A percentile compares a stretch with the other conserved stretches of the same genome.
phyloP scores from a whole-genome alignment of 1,140 invertebrate genomes.

The Micrasema longulum region DNA sequence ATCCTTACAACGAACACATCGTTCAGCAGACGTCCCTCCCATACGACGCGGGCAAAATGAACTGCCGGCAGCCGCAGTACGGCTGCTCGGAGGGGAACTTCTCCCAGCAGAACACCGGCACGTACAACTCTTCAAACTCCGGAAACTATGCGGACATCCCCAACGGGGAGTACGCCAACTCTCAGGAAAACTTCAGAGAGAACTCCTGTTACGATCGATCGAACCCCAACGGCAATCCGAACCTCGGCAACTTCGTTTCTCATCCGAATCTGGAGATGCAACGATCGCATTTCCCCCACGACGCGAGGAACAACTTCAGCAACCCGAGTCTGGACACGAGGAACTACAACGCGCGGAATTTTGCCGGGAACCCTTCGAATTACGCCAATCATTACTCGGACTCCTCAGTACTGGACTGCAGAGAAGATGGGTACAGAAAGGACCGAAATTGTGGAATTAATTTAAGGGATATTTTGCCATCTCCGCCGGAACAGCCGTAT shows the following conservation, averaged over 20 bases:
- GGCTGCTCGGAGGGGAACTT: conserved; percentile 41
- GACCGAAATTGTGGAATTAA: conserved; percentile 53
- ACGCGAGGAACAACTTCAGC: conserved; percentile 49
- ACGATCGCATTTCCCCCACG: conserved; percentile 29
- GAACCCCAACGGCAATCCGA: conserved; percentile 24
- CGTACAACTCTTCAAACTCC: conserved; percentile 54
- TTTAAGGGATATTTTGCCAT: conserved; percentile 53
- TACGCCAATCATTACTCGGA: conserved; percentile 53
- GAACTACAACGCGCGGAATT: conserved; percentile 34
- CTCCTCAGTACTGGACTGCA: conserved; percentile 43
- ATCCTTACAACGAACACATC: conserved; percentile 47
- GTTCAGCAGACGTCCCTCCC: conserved; percentile 46
- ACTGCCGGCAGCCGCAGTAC: conserved; percentile 40
- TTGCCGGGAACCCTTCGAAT: conserved; percentile 27
- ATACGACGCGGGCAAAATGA: conserved; percentile 43
- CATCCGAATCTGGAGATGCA: conserved; percentile 54
- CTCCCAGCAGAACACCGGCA: conserved; percentile 53
- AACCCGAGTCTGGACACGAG: conserved; percentile 50
- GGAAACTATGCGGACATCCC: conserved; percentile 54
- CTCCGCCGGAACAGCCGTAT: conserved; percentile 53
- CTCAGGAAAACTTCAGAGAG: conserved; percentile 44
- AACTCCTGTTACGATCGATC: conserved; percentile 51
- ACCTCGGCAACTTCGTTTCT: conserved; percentile 48
- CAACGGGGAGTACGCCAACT: conserved; percentile 44
- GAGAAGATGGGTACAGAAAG: conserved; percentile 47